These are phyloP conservation scores for Podarcis muralis DNA, from an alignment of 2,113 vertebrate species.

Conservation along the genomic window DNA sequence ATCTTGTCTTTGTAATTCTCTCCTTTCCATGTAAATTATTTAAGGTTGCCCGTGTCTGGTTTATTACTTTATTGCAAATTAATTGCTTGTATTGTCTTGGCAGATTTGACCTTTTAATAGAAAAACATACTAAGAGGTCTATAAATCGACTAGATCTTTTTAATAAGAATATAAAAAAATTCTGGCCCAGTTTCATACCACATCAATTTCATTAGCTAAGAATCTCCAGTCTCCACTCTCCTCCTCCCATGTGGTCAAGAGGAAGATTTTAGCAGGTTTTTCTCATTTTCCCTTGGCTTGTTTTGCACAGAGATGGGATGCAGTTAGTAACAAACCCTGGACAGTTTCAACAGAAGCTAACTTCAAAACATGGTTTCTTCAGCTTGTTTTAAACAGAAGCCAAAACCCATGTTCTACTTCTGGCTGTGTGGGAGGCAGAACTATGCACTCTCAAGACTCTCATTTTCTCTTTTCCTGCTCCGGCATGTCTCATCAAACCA, in stretches of 20 bases:
- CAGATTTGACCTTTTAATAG: background rate
- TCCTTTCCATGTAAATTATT: background rate
- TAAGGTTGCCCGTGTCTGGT: background rate
- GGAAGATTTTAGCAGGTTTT: too few relatives aligned
- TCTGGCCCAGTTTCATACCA: slow-evolving; percentile 2
- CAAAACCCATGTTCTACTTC: too few relatives aligned
- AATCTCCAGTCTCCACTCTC: background rate
- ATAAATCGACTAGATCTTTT: background rate
- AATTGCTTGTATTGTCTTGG: background rate
- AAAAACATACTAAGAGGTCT: background rate
- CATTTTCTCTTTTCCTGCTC: too few relatives aligned
- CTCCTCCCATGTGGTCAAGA: background rate
- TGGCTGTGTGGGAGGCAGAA: too few relatives aligned
- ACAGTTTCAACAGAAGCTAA: too few relatives aligned
- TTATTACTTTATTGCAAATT: background rate
- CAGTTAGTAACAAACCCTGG: too few relatives aligned
- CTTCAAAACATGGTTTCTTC: too few relatives aligned
- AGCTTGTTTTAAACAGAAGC: too few relatives aligned
- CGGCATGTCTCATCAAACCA: too few relatives aligned
- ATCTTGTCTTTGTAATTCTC: background rate
- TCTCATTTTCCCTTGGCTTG: too few relatives aligned
- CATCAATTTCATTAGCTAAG: background rate
- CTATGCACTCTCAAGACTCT: too few relatives aligned
- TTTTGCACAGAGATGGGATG: too few relatives aligned
- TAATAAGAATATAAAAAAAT: background rate